Percentiles rank a stretch among this genome's conserved stretches.
Conservation (phyloP, 92 coral and sea anemone genomes). For the Zoanthus solanderi region DNA sequence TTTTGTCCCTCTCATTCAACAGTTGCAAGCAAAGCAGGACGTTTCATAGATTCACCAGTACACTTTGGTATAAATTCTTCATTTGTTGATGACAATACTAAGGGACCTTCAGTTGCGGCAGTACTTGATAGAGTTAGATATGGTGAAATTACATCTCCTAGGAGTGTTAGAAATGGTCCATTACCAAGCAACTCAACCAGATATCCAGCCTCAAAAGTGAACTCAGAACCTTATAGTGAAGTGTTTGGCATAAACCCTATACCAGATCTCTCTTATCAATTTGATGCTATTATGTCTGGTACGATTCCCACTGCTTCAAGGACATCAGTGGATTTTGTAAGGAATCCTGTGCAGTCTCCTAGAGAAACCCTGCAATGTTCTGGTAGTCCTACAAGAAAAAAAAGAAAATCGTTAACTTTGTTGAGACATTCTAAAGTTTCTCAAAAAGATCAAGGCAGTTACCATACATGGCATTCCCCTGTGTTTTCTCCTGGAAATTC, state of each 20-base stretch:
- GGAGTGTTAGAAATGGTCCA: background rate
- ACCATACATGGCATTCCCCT: no score
- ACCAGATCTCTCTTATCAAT: constrained; percentile 13
- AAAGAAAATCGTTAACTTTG: background rate
- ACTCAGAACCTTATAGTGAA: background rate
- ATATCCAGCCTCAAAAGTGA: background rate
- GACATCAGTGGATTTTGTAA: background rate
- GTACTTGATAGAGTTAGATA: constrained; percentile 36
- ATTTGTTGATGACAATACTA: constrained; percentile 17
- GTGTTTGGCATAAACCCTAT: constrained; percentile 21
- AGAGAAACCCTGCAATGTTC: background rate
- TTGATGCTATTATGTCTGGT: constrained; percentile 25
- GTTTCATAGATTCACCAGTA: background rate
- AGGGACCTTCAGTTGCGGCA: constrained; percentile 33
- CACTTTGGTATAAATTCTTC: background rate
- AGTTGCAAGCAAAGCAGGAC: background rate
- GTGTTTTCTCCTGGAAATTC: no score
- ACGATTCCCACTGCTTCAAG: background rate
- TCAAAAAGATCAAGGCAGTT: background rate
- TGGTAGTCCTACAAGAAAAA: background rate
- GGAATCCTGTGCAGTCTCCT: background rate
- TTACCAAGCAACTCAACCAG: background rate
- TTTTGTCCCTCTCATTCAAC: background rate
- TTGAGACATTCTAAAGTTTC: background rate
- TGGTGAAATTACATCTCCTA: background rate